Base-by-base conservation (phyloP, 2,888 invertebrate species). In the Hirtodrosophila cameraria region DNA sequence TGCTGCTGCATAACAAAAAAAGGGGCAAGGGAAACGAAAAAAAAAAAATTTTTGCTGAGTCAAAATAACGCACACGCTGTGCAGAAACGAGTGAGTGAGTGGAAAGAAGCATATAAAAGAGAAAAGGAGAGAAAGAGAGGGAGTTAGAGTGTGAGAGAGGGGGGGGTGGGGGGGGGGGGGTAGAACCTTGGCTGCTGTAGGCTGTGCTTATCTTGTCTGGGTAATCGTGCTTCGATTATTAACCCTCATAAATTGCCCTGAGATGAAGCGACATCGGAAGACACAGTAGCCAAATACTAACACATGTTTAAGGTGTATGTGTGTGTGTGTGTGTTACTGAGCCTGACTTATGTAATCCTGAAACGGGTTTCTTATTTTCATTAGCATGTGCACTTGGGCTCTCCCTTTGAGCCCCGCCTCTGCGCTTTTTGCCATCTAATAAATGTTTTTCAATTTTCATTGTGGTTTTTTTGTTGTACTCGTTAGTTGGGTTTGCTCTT, bases 381-480 rank as follows among this genome's bases (percentile, higher is more conserved):
- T 80, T 75, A 75, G 64, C 75, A 80, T 77, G 53, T 69, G 68
- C 63, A 45, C 27, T 33, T 41, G 23, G 6, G 46, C 48, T 12
- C 18, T 4, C 15, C n/a, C 12, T 16, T 20, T 23, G 11, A 15
- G 12, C 12, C 28, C 8, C 13, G 11, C 23, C 52, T 42, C 16
- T 52, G 4, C 43, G 28, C 6, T 15, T 7, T 30, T 30, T 41
- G 48, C 27, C 54, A 53, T 58, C 84, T 84, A 86, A 75, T 80
- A 82, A 82, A 82, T 83, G 77, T 77, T 86, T 82, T 84, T 80
- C 75, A 86, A 80, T 82, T 80, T 82, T 78, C 67, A 57, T 75
- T 77, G 75, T 55, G 65, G 66, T 70, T 76, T 46, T 60, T 64
- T 59, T 36, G 33, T 30, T 31, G n/a, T 23, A 35, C 46, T 71